These are phyloP conservation scores for Melanostoma mellinum DNA, from an alignment of 2,888 invertebrate species.

Conservation along the genomic window DNA sequence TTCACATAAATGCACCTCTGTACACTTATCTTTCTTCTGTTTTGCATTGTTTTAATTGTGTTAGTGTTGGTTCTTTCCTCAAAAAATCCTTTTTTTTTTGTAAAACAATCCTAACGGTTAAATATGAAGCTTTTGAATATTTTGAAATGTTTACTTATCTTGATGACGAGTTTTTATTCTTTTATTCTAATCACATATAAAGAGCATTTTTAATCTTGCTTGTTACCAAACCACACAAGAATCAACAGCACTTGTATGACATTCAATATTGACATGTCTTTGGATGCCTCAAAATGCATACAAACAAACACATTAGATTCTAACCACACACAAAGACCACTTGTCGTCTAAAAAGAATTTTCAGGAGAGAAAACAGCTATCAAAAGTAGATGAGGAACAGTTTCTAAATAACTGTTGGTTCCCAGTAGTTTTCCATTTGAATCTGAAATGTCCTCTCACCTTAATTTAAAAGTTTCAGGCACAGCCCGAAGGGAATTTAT, in stretches of 20 bases:
- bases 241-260: neutral
- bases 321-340: neutral
- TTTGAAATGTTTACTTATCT: no score
- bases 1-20: no score
- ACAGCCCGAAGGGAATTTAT: conserved; percentile 14
- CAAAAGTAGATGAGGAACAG: conserved; percentile 10
- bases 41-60: no score
- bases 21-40: no score
- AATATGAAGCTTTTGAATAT: no score
- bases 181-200: neutral
- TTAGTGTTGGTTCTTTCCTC: no score
- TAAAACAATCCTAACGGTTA: no score
- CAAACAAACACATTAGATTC: conserved; percentile 10
- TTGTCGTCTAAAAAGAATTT: neutral
- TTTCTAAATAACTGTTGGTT: conserved; percentile 19
- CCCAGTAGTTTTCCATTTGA: conserved; percentile 27
- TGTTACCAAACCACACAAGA: neutral
- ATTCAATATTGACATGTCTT: conserved; percentile 37
- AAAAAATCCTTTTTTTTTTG: no score
- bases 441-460: conserved; percentile 31
- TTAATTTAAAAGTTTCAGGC: conserved; percentile 47
- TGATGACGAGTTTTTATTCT: no score
- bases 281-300: conserved; percentile 13
- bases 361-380: neutral
- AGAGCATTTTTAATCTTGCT: conserved; percentile 9